Evolutionary conservation across 1,140 invertebrate species (phyloP), one percentile per base, ranked within the genome.

Genomic region (Melitaea cinxia): DNA sequence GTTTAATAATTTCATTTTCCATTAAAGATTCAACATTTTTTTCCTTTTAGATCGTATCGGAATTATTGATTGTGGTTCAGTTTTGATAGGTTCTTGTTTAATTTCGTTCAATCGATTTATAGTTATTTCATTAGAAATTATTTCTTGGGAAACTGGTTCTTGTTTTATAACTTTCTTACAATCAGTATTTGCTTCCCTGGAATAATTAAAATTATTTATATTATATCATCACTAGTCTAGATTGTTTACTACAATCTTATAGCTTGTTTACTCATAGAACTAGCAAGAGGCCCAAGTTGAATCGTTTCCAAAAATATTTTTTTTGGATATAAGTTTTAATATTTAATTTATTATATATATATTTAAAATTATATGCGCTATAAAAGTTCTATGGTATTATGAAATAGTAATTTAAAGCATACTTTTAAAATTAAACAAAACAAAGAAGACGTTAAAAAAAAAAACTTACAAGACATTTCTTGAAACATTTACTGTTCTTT

Each of bases 381-480:
- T n/a, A n/a, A n/a, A n/a, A n/a, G n/a, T n/a, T n/a, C n/a, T n/a
- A n/a, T n/a, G n/a, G n/a, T n/a, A n/a, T n/a, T n/a, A n/a, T n/a
- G n/a, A n/a, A n/a, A n/a, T n/a, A n/a, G n/a, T n/a, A n/a, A n/a
- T n/a, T n/a, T n/a, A n/a, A n/a, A n/a, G n/a, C n/a, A n/a, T n/a
- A n/a, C n/a, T 37, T n/a, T n/a, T 37, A 4, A n/a, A 1, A n/a
- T 4, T 6, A 39, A 14, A 14, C 6, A 39, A 5, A 39, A 35
- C 6, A n/a, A 17, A 39, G 12, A 39, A 39, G 0, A 39, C 15
- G 15, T 39, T 17, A 39, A 23, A 5, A 14, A 4, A 33, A 19
- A 45, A 72, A n/a, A n/a, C 61, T 72, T 65, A 74, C 72, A 72
- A 61, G 21, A 49, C 33, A 45, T 66, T 65, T 63, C 50, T 37